Evolutionary conservation across 64 coral and sea anemone genomes (phyloP).

Genomic region (Catalaphyllia jardinei): DNA sequence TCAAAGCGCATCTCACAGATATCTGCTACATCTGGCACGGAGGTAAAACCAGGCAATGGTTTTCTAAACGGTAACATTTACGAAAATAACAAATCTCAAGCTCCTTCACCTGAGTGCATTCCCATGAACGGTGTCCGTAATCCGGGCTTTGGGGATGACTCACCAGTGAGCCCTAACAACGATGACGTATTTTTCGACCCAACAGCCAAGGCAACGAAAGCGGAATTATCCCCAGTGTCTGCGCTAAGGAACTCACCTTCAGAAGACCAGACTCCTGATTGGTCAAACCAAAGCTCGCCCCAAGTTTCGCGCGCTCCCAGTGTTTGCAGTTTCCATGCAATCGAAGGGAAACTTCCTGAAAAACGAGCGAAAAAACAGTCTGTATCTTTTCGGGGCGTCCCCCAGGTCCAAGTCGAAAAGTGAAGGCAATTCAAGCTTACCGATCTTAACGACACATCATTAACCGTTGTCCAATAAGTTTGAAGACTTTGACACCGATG

Average conservation of each 20-base stretch:
- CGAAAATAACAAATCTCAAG: background rate
- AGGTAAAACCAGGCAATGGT: background rate
- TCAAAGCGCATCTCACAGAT: conserved; percentile 66
- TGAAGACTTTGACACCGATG: too few species aligned
- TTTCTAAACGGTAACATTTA: background rate
- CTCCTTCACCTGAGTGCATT: background rate
- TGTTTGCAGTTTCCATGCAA: conserved; percentile 5
- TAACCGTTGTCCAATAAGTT: too few species aligned
- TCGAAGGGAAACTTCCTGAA: background rate
- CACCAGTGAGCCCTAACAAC: conserved; percentile 4
- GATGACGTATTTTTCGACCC: conserved; percentile 31
- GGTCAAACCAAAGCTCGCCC: background rate
- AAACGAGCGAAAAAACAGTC: conserved; percentile 26
- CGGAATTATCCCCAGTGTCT: background rate
- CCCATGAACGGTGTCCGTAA: conserved; percentile 23
- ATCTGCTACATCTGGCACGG: conserved; percentile 19
- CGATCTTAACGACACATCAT: too few species aligned
- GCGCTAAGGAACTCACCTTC: background rate
- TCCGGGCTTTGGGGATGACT: conserved; percentile 8
- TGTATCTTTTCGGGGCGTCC: background rate
- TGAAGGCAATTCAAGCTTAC: too few species aligned
- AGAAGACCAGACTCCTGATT: background rate
- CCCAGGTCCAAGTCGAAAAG: background rate
- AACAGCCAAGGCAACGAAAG: background rate
- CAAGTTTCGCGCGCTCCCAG: background rate